Conservation (phyloP, 1,140 invertebrate species). For the Drosophila truncata region DNA sequence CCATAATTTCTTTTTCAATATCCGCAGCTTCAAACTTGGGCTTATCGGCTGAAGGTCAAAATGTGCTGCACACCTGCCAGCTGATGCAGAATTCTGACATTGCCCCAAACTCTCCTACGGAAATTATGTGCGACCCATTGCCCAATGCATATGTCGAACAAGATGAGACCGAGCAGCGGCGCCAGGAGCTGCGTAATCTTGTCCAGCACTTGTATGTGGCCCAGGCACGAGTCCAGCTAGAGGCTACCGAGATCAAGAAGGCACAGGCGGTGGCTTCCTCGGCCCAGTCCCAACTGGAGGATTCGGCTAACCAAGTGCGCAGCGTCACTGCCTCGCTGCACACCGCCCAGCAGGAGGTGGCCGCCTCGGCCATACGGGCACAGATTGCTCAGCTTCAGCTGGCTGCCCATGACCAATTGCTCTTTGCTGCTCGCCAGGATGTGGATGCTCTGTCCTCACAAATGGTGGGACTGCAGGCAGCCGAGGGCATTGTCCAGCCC, state of each 20-base stretch:
- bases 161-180: conserved; percentile 61
- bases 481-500: conserved; percentile 79
- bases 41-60: neutral
- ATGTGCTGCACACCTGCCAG: neutral
- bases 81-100: neutral
- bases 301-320: conserved; percentile 79
- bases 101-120: neutral
- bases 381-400: conserved; percentile 83
- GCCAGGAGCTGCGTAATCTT: conserved; percentile 66
- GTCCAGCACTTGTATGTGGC: conserved; percentile 82
- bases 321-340: conserved; percentile 77
- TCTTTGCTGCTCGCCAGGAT: conserved; percentile 82
- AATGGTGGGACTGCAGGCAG: conserved; percentile 81
- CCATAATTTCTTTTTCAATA: too few relatives aligned
- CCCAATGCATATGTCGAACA: conserved; percentile 6
- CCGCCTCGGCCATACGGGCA: conserved; percentile 74
- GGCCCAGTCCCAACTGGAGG: conserved; percentile 72
- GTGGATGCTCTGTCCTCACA: conserved; percentile 81
- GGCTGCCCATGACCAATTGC: conserved; percentile 80
- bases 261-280: conserved; percentile 72
- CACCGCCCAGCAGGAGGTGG: conserved; percentile 81
- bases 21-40: too few relatives aligned
- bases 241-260: conserved; percentile 80
- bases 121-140: neutral
- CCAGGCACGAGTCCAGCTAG: conserved; percentile 80